These are phyloP conservation scores for Carposina sasakii DNA, from an alignment of 1,140 invertebrate species.

Conservation along the genomic window DNA sequence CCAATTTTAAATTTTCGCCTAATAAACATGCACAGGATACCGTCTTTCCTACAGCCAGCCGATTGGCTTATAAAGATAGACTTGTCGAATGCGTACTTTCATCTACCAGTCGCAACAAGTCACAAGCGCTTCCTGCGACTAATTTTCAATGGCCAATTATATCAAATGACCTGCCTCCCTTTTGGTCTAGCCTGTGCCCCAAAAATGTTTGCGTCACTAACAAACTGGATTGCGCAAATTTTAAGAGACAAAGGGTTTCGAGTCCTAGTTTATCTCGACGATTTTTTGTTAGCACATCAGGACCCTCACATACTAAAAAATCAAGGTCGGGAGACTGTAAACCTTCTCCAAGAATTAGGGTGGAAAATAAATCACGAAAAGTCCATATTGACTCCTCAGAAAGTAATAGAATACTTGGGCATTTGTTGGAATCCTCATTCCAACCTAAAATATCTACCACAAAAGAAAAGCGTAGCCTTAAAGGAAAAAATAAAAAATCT, in stretches of 20 bases:
- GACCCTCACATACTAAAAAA: background rate
- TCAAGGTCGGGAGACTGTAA: background rate
- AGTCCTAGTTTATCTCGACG: background rate
- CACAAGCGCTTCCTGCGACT: conserved; percentile 19
- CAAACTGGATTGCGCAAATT: background rate
- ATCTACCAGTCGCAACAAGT: conserved; percentile 25
- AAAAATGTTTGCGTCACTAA: background rate
- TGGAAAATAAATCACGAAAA: conserved; percentile 13
- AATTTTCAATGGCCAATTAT: conserved; percentile 1
- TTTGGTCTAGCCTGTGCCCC: conserved; percentile 1
- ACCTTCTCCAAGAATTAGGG: conserved; percentile 5
- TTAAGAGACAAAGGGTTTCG: background rate
- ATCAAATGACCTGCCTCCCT: conserved; percentile 1
- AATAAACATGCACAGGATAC: conserved; percentile 28
- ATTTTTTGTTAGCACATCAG: conserved; percentile 1
- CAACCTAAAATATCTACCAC: conserved; percentile 2
- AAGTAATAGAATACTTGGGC: background rate
- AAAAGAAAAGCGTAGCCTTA: background rate
- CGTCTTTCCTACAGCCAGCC: conserved; percentile 28
- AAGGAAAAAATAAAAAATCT: background rate
- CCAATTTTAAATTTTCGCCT: no score
- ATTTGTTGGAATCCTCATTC: background rate
- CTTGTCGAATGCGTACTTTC: conserved; percentile 41
- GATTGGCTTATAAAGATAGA: conserved; percentile 4
- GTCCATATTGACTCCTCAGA: background rate